Base-by-base conservation (phyloP, 2,888 invertebrate species). In the Branchipolynoe longqiensis region DNA sequence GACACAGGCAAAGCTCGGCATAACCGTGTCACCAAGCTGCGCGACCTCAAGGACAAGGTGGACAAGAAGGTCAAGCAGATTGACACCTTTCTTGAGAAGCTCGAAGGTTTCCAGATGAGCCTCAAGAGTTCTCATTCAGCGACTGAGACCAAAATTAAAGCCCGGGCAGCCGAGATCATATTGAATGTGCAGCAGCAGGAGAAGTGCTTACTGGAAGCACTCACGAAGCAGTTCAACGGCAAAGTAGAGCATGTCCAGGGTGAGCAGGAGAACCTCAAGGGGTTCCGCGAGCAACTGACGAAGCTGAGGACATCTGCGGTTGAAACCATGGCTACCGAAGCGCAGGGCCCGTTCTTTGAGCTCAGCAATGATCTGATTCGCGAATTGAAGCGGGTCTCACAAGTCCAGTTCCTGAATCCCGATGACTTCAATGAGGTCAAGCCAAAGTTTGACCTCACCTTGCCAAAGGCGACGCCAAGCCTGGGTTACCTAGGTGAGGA, bases 341-440 rank as follows among this genome's bases (percentile, higher is more conserved):
- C 40, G 14, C 33, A 62, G 33, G 84, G 62, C 6, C 84, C 84
- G 0, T 84, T 84, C 31, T 69, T 64, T 28, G 84, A 69, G 54
- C 25, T 41, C 14, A 84, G 69, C 36, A 64, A 69, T 31, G 84
- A 84, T 12, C 31, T 84, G 0, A 54, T 84, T 25, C 40, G 73
- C 3, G 84, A 62, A 36, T 48, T 84, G n/a, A 84, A 84, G 64
- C 69, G 62, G 1, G 84, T 62, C 2, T 48, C 84, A 18, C 84
- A 84, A 54, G 84, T 84, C 4, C 84, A 84, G 33, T 84, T 84
- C 54, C 54, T 84, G 6, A 54, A 84, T 41, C 84, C 84, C 1
- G 84, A 84, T 8, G 84, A 84, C 28, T 84, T 84, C 73, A 69
- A 40, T 36, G 84, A 84, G 56, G 84, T 69, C 31, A 40, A 84